Percentiles rank a stretch among this genome's conserved stretches.
Conservation (phyloP, 2,888 invertebrate species). For the Lithophane ornitopus region DNA sequence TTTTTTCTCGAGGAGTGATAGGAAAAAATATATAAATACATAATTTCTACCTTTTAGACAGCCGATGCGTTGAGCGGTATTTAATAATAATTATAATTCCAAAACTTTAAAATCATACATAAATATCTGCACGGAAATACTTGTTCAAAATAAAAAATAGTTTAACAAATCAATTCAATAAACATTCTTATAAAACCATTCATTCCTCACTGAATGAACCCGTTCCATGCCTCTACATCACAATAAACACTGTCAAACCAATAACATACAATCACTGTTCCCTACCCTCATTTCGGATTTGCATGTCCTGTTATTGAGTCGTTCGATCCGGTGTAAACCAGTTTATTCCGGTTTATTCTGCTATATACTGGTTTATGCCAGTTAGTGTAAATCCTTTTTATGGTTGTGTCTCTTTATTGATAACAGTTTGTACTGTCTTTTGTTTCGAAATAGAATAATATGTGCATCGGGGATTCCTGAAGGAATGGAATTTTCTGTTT, state of each 20-base stretch:
- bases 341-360: slow-evolving; percentile 52
- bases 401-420: slow-evolving; percentile 55
- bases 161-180: slow-evolving; percentile 22
- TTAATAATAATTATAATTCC: background rate
- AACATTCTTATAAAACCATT: background rate
- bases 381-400: slow-evolving; percentile 67
- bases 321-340: slow-evolving; percentile 61
- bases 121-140: background rate
- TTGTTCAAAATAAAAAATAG: background rate
- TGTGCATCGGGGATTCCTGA: background rate
- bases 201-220: background rate
- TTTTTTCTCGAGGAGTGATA: background rate
- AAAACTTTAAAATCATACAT: background rate
- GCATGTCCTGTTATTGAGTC: slow-evolving; percentile 68
- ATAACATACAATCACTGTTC: slow-evolving; percentile 54
- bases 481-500: background rate
- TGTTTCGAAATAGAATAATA: slow-evolving; percentile 14
- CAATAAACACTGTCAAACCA: slow-evolving; percentile 7
- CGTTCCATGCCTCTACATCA: background rate
- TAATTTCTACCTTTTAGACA: too few relatives aligned
- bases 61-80: background rate
- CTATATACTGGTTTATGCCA: slow-evolving; percentile 56
- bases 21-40: background rate
- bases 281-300: slow-evolving; percentile 59
- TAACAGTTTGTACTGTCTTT: slow-evolving; percentile 42